These are phyloP conservation scores for Cariama cristata DNA, from an alignment of 2,113 vertebrate genomes.

Conservation along the genomic window DNA sequence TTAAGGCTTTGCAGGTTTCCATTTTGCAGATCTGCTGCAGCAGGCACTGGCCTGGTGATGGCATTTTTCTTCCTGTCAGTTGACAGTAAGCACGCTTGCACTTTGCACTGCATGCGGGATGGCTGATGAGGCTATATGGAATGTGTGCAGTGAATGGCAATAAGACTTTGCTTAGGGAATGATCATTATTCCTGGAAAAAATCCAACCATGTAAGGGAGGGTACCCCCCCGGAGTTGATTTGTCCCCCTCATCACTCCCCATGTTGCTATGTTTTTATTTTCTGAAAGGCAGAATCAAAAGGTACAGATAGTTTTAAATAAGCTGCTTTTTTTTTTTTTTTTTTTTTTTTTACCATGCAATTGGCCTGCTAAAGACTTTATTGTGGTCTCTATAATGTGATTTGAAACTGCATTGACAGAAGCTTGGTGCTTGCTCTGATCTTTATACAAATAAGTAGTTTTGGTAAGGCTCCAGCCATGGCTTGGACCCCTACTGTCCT, in stretches of 20 bases:
- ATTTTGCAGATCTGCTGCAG: neutral
- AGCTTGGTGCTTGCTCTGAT: neutral
- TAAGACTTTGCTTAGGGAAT: neutral
- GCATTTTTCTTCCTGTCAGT: neutral
- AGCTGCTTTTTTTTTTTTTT: neutral
- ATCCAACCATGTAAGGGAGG: neutral
- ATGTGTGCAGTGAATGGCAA: neutral
- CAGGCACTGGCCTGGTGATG: neutral
- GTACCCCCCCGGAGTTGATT: rapidly evolving
- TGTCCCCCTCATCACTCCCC: neutral
- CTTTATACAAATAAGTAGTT: neutral
- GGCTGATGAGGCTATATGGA: neutral
- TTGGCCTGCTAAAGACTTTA: neutral
- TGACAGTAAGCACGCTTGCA: neutral
- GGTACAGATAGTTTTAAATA: neutral
- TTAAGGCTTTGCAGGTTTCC: neutral
- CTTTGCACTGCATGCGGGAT: rapidly evolving
- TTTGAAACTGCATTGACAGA: neutral
- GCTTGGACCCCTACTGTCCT: neutral
- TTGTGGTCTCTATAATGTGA: neutral
- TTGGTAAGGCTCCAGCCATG: neutral
- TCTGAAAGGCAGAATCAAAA: neutral
- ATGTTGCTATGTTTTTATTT: neutral
- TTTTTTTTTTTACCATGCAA: neutral
- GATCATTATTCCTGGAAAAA: neutral